Evolutionary conservation across 2,113 vertebrate species (phyloP).

Genomic region (Vidua chalybeata): DNA sequence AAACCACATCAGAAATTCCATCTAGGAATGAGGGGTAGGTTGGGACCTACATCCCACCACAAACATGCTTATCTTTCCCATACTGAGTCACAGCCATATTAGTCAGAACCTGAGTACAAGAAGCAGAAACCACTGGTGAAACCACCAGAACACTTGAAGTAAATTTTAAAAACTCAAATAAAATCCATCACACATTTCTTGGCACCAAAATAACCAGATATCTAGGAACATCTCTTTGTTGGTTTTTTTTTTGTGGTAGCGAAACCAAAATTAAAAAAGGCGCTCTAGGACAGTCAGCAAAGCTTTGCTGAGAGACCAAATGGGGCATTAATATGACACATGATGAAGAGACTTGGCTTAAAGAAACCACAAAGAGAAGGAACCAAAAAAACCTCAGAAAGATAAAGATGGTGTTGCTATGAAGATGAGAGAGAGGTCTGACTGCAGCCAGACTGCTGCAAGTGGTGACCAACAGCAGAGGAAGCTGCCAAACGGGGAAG

Average conservation of each 20-base stretch:
- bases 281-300: background rate
- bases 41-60: background rate
- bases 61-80: background rate
- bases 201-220: background rate
- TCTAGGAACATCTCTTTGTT: background rate
- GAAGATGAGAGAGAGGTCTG: background rate
- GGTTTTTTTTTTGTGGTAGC: background rate
- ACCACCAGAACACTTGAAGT: background rate
- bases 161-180: background rate
- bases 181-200: background rate
- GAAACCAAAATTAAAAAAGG: background rate
- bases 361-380: background rate
- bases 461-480: background rate
- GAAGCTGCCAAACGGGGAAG: fast-evolving
- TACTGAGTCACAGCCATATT: background rate
- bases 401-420: background rate
- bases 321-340: background rate
- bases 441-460: background rate
- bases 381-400: background rate
- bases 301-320: background rate
- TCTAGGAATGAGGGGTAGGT: background rate
- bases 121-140: background rate
- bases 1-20: background rate
- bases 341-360: background rate
- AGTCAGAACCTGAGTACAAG: background rate